A percentile compares a stretch with the other conserved stretches of the same genome.
Conservation (phyloP, 2,797 vertebrate genomes). For the Gephyroberyx darwinii region DNA sequence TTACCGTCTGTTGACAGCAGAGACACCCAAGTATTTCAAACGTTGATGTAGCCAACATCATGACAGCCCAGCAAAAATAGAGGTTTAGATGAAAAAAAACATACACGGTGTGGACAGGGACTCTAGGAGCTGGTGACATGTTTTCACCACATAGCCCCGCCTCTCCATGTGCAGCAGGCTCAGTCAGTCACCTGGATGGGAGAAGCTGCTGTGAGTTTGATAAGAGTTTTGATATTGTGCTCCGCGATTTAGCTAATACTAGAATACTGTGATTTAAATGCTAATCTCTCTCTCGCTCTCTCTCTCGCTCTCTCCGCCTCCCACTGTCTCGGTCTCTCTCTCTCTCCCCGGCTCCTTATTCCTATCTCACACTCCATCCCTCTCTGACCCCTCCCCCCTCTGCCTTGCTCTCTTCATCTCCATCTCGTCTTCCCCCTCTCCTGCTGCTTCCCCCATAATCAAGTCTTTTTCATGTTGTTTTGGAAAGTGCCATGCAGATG, state of each 20-base stretch:
- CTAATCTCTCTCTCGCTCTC: conserved; percentile 51
- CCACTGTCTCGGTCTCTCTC: conserved; percentile 27
- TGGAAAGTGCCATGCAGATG: conserved; percentile 49
- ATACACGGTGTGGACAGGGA: too few relatives aligned
- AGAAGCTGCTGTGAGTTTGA: too few relatives aligned
- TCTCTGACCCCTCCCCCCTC: conserved; percentile 18
- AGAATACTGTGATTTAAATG: too few relatives aligned
- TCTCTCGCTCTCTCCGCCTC: conserved; percentile 33
- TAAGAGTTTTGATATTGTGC: conserved; percentile 33
- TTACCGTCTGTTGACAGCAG: too few relatives aligned
- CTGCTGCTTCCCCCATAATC: conserved; percentile 64
- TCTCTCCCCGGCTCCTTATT: conserved; percentile 16
- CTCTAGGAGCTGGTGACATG: conserved; percentile 5
- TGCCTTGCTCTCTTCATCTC: conserved; percentile 39
- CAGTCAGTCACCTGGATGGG: conserved; percentile 3
- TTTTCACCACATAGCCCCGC: conserved; percentile 2
- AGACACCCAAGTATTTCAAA: too few relatives aligned
- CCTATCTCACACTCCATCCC: neutral
- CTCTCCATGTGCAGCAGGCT: conserved; percentile 16
- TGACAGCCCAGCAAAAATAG: neutral
- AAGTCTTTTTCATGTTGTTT: conserved; percentile 72
- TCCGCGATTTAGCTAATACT: conserved; percentile 25
- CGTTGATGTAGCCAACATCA: neutral
- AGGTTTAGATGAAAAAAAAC: neutral
- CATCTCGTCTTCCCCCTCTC: conserved; percentile 50